Percentiles rank a stretch among this genome's conserved stretches.
Evolutionary conservation across 2,113 vertebrate species (phyloP).

Genomic region (Chlorodrepanis virens): DNA sequence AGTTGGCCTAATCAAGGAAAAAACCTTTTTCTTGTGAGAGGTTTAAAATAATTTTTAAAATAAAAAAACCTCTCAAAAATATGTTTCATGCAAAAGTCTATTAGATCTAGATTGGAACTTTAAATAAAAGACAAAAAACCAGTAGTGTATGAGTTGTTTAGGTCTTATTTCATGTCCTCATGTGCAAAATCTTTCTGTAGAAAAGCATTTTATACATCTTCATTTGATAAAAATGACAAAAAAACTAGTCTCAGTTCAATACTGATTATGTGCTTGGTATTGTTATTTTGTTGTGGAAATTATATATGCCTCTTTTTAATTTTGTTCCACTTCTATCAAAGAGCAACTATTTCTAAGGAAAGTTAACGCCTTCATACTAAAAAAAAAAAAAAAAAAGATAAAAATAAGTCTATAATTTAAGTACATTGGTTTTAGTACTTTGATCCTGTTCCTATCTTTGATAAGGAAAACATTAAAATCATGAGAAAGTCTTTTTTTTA

Average conservation of each 20-base stretch:
- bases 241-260: not conserved
- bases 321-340: not conserved
- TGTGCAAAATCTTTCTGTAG: not conserved
- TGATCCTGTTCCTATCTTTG: not conserved
- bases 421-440: not conserved
- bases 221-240: not conserved
- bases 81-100: not conserved
- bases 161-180: not conserved
- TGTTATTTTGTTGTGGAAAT: not conserved
- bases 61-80: not conserved
- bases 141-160: not conserved
- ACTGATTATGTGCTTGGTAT: not conserved
- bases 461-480: not conserved
- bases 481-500: rapidly evolving
- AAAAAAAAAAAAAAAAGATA: not conserved
- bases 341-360: not conserved
- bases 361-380: not conserved
- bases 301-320: not conserved
- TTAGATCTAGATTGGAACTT: not conserved
- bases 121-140: not conserved
- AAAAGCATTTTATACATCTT: not conserved
- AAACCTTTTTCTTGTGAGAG: not conserved
- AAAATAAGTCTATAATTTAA: not conserved
- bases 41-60: not conserved
- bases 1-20: not conserved